Conservation (phyloP, 2,797 vertebrate species). For the Eptatretus atami region DNA sequence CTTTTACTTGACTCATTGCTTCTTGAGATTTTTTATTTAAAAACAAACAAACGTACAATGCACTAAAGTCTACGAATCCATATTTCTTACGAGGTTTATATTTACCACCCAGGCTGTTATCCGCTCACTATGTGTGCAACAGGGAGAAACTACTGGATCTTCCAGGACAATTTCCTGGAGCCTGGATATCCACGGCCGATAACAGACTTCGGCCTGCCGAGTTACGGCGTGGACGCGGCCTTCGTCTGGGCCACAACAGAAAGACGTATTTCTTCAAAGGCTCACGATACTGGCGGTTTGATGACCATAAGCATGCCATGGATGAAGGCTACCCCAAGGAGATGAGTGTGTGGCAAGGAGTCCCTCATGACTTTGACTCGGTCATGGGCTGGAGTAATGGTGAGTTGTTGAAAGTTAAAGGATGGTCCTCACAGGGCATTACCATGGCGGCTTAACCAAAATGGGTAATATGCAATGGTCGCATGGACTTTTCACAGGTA, state of each 20-base stretch:
- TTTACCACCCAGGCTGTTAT: too few species aligned
- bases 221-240: constrained; percentile 42
- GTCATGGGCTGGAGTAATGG: constrained; percentile 86
- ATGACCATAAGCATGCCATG: constrained; percentile 46
- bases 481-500: too few species aligned
- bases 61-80: too few species aligned
- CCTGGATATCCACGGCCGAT: constrained; percentile 64
- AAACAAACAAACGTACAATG: too few species aligned
- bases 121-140: constrained; percentile 1
- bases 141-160: constrained; percentile 85
- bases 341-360: constrained; percentile 42
- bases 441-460: too few species aligned
- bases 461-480: too few species aligned
- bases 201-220: constrained; percentile 54
- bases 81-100: too few species aligned
- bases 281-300: constrained; percentile 51
- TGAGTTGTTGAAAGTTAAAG: constrained; percentile 16
- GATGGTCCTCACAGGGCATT: too few species aligned
- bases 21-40: too few species aligned
- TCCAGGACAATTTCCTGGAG: constrained; percentile 74
- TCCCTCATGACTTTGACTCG: constrained; percentile 42
- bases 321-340: constrained; percentile 57
- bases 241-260: constrained; percentile 67
- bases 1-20: too few species aligned
- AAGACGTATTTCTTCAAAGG: constrained; percentile 97